phyloP scores from a whole-genome alignment of 2,797 vertebrate genomes.

The Heteromormyrus szaboi region DNA sequence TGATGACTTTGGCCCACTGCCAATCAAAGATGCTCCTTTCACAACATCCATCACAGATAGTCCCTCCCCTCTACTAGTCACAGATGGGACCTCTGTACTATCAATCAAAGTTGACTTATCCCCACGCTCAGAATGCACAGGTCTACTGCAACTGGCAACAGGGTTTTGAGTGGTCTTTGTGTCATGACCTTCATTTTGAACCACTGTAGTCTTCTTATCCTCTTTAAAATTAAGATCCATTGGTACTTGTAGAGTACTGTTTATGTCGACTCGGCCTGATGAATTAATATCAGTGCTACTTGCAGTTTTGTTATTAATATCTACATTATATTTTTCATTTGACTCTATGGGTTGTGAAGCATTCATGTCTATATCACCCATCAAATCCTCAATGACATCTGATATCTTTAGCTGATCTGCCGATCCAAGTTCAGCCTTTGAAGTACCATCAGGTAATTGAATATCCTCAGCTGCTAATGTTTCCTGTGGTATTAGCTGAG shows the following conservation, averaged over 20 bases:
- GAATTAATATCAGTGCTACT: neutral
- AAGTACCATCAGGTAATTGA: neutral
- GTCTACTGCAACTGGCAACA: neutral
- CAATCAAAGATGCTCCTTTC: neutral
- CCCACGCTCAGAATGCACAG: neutral
- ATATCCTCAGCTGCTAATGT: constrained; percentile 7
- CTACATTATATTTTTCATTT: neutral
- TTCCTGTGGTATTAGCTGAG: neutral
- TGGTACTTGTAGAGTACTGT: neutral
- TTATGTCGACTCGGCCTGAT: neutral
- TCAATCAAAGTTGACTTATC: neutral
- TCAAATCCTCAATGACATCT: constrained; percentile 2
- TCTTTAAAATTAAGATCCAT: neutral
- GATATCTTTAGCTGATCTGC: neutral
- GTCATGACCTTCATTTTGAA: neutral
- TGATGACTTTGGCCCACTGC: neutral
- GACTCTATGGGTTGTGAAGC: neutral
- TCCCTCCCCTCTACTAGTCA: neutral
- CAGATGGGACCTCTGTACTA: neutral
- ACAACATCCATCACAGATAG: neutral
- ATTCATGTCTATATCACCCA: neutral
- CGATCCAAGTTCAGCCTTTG: constrained; percentile 6
- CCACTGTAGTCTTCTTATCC: neutral
- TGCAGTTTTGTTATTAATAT: neutral
- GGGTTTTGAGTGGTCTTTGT: neutral